Conservation (phyloP, 92 coral and sea anemone species). For the Palythoa heliodiscus region DNA sequence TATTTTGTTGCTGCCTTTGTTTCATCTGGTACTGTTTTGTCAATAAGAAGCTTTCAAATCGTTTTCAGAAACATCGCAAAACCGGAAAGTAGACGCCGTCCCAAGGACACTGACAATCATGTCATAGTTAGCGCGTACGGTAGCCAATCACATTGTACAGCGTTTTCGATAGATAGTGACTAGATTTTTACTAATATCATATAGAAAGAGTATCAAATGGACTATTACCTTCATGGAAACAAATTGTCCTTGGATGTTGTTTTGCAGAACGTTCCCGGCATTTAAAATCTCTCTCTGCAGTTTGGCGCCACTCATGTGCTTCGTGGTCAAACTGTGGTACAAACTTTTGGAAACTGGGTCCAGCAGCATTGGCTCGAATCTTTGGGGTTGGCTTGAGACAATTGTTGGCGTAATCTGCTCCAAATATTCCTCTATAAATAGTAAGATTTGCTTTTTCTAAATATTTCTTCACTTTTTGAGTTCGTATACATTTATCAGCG, state of each 20-base stretch:
- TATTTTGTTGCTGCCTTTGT: too few species aligned
- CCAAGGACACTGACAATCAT: background rate
- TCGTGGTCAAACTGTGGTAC: slow-evolving; percentile 50
- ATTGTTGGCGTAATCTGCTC: slow-evolving; percentile 56
- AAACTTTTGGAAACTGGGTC: slow-evolving; percentile 66
- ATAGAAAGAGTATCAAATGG: too few species aligned
- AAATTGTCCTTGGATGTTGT: slow-evolving; percentile 63
- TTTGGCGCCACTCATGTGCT: slow-evolving; percentile 68
- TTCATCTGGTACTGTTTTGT: too few species aligned
- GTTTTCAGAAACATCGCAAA: too few species aligned
- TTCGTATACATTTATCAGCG: too few species aligned
- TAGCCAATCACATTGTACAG: too few species aligned
- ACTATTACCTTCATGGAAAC: slow-evolving; percentile 67
- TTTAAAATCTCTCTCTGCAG: slow-evolving; percentile 48
- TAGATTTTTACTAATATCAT: too few species aligned
- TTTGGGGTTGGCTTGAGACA: slow-evolving; percentile 59
- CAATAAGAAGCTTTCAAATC: too few species aligned
- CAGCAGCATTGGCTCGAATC: slow-evolving; percentile 62
- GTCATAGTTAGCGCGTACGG: too few species aligned
- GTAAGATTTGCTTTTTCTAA: background rate
- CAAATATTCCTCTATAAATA: slow-evolving; percentile 40
- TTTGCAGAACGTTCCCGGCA: slow-evolving; percentile 61
- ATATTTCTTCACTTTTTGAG: too few species aligned
- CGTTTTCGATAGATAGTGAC: too few species aligned
- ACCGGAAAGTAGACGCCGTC: too few species aligned